These are phyloP conservation scores for Echinops telfairi DNA, from an alignment of 2,113 vertebrate species.

Conservation along the genomic window DNA sequence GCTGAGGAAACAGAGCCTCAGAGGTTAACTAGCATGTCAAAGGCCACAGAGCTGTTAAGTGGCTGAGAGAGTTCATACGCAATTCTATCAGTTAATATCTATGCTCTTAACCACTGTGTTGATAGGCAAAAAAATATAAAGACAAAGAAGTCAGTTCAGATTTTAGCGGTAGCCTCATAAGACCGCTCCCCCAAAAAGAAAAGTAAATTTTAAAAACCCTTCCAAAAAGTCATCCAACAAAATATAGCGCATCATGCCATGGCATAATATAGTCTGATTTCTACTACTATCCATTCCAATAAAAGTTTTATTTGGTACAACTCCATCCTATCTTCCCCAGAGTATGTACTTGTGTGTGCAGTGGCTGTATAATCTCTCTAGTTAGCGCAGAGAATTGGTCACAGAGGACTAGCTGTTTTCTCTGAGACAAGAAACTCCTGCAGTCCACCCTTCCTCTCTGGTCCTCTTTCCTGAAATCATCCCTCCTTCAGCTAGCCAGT, in stretches of 20 bases:
- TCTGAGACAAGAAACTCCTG: constrained; percentile 32
- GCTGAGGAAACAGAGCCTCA: constrained; percentile 31
- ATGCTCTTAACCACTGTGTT: background rate
- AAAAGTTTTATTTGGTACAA: constrained; percentile 29
- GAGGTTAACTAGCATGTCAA: background rate
- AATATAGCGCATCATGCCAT: background rate
- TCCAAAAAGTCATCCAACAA: constrained; percentile 33
- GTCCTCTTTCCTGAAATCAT: background rate
- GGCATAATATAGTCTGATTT: background rate
- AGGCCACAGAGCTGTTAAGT: background rate
- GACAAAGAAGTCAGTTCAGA: background rate
- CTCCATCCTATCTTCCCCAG: background rate
- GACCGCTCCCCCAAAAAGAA: no score
- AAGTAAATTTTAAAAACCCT: background rate
- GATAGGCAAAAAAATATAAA: background rate
- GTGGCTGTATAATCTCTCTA: background rate
- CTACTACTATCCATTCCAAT: constrained; percentile 13
- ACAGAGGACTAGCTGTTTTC: constrained; percentile 54
- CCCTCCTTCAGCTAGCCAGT: background rate
- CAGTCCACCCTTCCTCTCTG: background rate
- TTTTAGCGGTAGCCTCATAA: constrained; percentile 6
- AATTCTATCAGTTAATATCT: background rate
- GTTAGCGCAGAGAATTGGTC: constrained; percentile 15
- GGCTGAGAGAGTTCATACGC: background rate
- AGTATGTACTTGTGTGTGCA: background rate